Evolutionary conservation across 2,888 invertebrate species (phyloP).

Genomic region (Eumacrocentrus americanus): DNA sequence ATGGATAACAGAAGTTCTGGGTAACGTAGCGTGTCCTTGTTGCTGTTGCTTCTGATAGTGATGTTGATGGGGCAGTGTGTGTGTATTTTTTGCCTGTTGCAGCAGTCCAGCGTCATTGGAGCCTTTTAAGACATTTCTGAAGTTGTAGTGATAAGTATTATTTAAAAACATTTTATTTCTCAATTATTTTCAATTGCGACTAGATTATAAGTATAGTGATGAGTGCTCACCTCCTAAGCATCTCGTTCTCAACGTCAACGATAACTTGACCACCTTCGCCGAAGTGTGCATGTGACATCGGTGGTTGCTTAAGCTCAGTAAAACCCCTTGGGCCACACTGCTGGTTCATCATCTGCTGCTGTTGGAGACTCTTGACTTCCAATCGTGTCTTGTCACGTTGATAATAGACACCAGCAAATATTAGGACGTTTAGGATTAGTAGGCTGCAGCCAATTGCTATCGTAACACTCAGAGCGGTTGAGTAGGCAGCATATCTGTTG

Average conservation of each 20-base stretch:
- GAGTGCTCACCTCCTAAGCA: conserved; percentile 54
- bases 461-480: conserved; percentile 89
- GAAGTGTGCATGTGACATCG: conserved; percentile 79
- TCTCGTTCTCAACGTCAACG: conserved; percentile 83
- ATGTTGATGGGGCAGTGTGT: conserved; percentile 61
- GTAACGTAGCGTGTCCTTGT: conserved; percentile 63
- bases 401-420: conserved; percentile 94
- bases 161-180: too few relatives aligned
- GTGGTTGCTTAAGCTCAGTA: conserved; percentile 60
- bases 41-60: conserved; percentile 56
- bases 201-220: too few relatives aligned
- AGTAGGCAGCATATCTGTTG: conserved; percentile 70
- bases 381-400: conserved; percentile 83
- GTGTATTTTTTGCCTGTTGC: conserved; percentile 54
- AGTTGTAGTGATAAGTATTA: conserved; percentile 11
- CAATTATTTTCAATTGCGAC: too few relatives aligned
- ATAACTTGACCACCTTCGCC: conserved; percentile 82
- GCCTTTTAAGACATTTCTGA: conserved; percentile 67
- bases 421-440: conserved; percentile 87
- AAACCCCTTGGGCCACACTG: conserved; percentile 73
- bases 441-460: conserved; percentile 94
- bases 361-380: conserved; percentile 79
- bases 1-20: conserved; percentile 62
- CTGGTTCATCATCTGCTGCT: conserved; percentile 75
- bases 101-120: conserved; percentile 62